Base-by-base conservation (phyloP, 2,888 invertebrate genomes). In the Malachius bipustulatus region DNA sequence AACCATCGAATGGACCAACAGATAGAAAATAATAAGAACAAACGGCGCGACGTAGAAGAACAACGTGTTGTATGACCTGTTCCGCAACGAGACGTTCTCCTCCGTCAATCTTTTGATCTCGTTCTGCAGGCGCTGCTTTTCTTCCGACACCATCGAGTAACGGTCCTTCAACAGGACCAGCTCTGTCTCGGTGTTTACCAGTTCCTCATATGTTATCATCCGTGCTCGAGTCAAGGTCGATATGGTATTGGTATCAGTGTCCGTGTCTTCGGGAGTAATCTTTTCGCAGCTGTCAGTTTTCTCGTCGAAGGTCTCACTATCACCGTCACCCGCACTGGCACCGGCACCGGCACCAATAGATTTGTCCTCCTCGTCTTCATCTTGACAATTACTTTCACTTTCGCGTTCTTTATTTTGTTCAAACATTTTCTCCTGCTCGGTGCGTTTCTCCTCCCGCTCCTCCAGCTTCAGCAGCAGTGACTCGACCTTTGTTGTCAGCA, bases 81-180 rank as follows among this genome's bases (percentile, higher is more conserved):
- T 69, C 39, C 72, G 64, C 36, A 76, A 55, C 42, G 66, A 59
- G 41, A 73, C 66, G 51, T 71, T 70, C 52, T 78, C 75, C 49
- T 65, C 63, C 49, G 71, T 72, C 51, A 80, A 59, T 39, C 58
- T 57, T 28, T 69, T 62, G 48, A 82, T 66, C 55, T 77, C 73
- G 42, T 70, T 65, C 28, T 70, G 65, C 27, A 81, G 62, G 35
- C 69, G 65, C 37, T 71, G 65, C 48, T 74, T 73, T 50, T 80
- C 79, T 14, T 69, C 71, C 48, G 68, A 65, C 38, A 71, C 74
- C 47, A 70, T 69, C 39, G 76, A 75, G 66, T 77, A 83, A 47
- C 76, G 70, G 57, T 81, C 77, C 55, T 82, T 82, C 42, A 83
- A 69, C 32, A 74, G 66, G 37, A 77, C 75, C 48, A 84, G 63